Evolutionary conservation across 2,113 vertebrate species (phyloP), one percentile per base, ranked within the genome.

Genomic region (Lates calcarifer): DNA sequence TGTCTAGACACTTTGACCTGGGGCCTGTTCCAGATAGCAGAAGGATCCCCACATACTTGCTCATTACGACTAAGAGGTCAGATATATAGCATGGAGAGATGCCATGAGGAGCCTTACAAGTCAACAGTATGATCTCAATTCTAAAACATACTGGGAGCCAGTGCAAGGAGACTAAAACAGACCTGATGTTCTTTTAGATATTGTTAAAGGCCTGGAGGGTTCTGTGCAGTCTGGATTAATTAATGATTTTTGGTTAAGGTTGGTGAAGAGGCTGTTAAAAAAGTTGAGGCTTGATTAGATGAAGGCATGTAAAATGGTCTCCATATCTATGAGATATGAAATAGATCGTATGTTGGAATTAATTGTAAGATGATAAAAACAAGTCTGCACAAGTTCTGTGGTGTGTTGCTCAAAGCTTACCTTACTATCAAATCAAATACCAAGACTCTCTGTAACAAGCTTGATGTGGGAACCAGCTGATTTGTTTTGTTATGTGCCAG

Each of bases 1-100:
- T 93, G 94, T 96, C 96, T 96, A 96, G 95, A 95, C 94, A 85
- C 86, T 83, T 91, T 96, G 94, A 96, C 94, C 94, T 95, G 18
- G 18, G 8, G 35, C 14, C 41, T 43, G 39, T 5, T 43, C 2
- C 41, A 43, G 41, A 43, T 1, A 43, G 14, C 41, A 43, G 41
- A 3, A 41, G 12, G 39, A 41, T 13, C 39, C 14, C 15, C 20
- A 47, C 47, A 51, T n/a, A 51, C 18, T 8, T 7, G 22, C 6
- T 10, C 8, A 3, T 51, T 51, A 22, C 5, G 8, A 51, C 7
- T n/a, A n/a, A n/a, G 1, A 51, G 22, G 6, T 51, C 47, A 51
- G 22, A 51, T 6, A 20, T 47, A 20, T 18, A 22, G 57, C 20
- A 62, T 1, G 4, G 1, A 62, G 2, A 37, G 31, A 22, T 31